Percentiles rank a stretch among this genome's conserved stretches.
These are phyloP conservation scores for Dendrocopos noguchii DNA, from an alignment of 2,113 vertebrate species.

Conservation along the genomic window DNA sequence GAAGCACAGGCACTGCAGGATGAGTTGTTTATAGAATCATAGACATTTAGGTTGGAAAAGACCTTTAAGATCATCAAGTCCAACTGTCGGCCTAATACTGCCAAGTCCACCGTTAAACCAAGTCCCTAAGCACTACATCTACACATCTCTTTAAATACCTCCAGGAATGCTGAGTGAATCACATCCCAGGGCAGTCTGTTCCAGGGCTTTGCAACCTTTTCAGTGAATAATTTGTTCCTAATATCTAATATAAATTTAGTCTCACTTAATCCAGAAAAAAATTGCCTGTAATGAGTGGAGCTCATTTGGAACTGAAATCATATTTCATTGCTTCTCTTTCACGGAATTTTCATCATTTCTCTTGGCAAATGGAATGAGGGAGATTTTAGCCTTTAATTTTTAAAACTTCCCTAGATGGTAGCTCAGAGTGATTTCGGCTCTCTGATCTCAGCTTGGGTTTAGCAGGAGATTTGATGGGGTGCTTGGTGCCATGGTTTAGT, in stretches of 20 bases:
- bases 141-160: not conserved
- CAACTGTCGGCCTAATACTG: not conserved
- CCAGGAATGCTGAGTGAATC: not conserved
- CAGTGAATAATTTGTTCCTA: not conserved
- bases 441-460: not conserved
- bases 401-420: not conserved
- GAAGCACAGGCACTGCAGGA: not conserved
- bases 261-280: not conserved
- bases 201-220: not conserved
- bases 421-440: not conserved
- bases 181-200: not conserved
- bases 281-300: not conserved
- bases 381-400: not conserved
- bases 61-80: not conserved
- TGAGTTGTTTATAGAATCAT: not conserved
- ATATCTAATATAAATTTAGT: not conserved
- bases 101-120: not conserved
- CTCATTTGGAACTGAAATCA: not conserved
- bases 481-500: no score
- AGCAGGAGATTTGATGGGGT: no score
- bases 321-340: not conserved
- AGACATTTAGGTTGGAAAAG: not conserved
- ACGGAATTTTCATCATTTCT: not conserved
- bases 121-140: not conserved
- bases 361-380: not conserved